Base-by-base conservation (phyloP, 1,140 invertebrate species). In the Halesus radiatus region DNA sequence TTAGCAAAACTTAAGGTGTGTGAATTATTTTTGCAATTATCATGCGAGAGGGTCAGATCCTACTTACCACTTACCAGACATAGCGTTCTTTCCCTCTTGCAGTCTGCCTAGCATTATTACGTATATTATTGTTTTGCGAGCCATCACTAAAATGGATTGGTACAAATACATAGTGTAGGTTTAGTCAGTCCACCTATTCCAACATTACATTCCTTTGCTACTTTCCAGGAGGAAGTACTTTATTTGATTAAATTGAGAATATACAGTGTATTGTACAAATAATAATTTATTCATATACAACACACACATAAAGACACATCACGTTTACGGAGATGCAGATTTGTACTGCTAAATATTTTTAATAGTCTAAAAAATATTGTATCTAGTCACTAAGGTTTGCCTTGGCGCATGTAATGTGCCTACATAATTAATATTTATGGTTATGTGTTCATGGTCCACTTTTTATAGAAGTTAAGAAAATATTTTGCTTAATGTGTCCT, bases 181-280 rank as follows among this genome's bases (percentile, higher is more conserved):
- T 68, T 79, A 78, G 78, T 76, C 74, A 83, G 82, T 78, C 82
- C 82, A 80, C 82, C 82, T 80, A 83, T 83, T 83, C 82, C 82
- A 79, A 77, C 52, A 70, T 76, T 58, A 79, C 82, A 83, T 83
- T 83, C 82, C 82, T 80, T 70, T 54, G 23, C 10, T 45, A 45
- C 37, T 45, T 13, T 45, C 37, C 10, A 45, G 37, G 37, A 13
- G 37, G 37, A 45, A 45, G 6, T 20, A 26, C 13, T 23, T 45
- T 18, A 50, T 53, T 18, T 72, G 16, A 66, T 32, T 32, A 26
- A 29, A n/a, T 10, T 72, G 37, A 26, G 16, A 53, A 52, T 8
- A 16, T 53, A 52, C 18, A 15, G 22, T 5, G 10, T 72, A 37
- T 32, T 66, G 29, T 68, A 68, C 26, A 68, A 68, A 32, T 68